Conservation (phyloP, 2,113 vertebrate species). For the Solea senegalensis region DNA sequence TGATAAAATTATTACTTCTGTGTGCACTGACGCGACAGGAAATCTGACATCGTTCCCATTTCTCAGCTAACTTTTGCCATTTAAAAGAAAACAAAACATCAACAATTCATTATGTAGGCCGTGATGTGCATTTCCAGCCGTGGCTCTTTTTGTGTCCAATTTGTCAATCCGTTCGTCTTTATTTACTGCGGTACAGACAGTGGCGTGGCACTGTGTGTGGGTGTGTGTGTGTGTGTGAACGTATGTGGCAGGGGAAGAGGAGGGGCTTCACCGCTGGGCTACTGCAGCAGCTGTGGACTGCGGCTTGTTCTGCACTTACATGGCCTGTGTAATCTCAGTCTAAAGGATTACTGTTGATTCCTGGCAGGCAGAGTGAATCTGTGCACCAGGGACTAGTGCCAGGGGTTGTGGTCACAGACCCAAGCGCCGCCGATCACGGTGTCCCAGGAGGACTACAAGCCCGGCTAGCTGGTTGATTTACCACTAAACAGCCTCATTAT, state of each 20-base stretch:
- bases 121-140: constrained; percentile 2
- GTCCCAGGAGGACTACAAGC: constrained; percentile 49
- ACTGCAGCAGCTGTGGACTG: constrained; percentile 66
- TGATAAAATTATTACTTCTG: constrained; percentile 58
- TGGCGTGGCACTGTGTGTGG: constrained; percentile 1
- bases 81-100: not conserved
- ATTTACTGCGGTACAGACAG: constrained; percentile 6
- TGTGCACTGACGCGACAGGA: constrained; percentile 11
- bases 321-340: constrained; percentile 78
- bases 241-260: constrained; percentile 31
- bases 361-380: constrained; percentile 76
- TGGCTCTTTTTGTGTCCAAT: not conserved
- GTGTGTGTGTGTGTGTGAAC: constrained; percentile 5
- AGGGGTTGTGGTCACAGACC: constrained; percentile 66
- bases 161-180: not conserved
- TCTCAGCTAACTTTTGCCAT: constrained; percentile 11
- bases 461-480: constrained; percentile 35
- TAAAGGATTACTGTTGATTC: constrained; percentile 80
- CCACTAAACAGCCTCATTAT: constrained; percentile 49
- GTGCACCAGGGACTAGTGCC: constrained; percentile 67
- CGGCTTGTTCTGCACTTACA: constrained; percentile 72
- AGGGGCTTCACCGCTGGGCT: constrained; percentile 36
- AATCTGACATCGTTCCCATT: constrained; percentile 15
- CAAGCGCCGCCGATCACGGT: constrained; percentile 62
- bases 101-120: not conserved